Base-by-base conservation (phyloP, 1,140 invertebrate genomes). In the Pseudomyrmex gracilis region DNA sequence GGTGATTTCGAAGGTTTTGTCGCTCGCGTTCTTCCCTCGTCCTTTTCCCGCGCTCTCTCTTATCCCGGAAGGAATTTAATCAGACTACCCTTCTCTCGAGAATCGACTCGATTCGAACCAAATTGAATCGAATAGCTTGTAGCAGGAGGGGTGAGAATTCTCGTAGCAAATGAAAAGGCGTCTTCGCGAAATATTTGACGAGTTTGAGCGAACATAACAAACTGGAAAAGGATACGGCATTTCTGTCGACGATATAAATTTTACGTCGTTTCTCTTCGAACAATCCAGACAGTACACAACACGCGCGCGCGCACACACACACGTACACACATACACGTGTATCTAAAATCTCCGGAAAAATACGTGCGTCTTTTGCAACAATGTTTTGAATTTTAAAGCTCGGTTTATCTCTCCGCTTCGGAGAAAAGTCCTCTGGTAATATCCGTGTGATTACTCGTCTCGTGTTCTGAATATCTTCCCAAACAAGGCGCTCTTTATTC, bases 11-110 rank as follows among this genome's bases (percentile, higher is more conserved):
- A 85, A 60, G 83, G 71, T 73, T 87, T 34, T 73, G 60, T 82
- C 70, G 83, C 63, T 61, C 66, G 34, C 58, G 15, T 71, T 43
- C 57, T 74, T 71, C 57, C 20, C 51, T 68, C 68, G 12, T 66
- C 22, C 71, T 68, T 49, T 74, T 15, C 12, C 22, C n/a, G 17
- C 57, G 47, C 60, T 84, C 34, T 84, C 34, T 34, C 85, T 87
- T 83, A 77, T 68, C 45, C 85, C 58, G 24, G 64, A 77, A 88
- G 83, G 66, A 88, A 87, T 88, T 88, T 88, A 88, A 88, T 88
- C 87, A 88, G 86, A 76, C 86, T 84, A 82, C 82, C 87, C 86
- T 88, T 88, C 83, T 34, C 34, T 34, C 1, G 34, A 34, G 87
- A 85, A 84, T 80, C 64, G 83, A 80, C 17, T 67, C 80, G 63